Conservation (phyloP, 2,888 invertebrate genomes). For the Keiferia lycopersicella region DNA sequence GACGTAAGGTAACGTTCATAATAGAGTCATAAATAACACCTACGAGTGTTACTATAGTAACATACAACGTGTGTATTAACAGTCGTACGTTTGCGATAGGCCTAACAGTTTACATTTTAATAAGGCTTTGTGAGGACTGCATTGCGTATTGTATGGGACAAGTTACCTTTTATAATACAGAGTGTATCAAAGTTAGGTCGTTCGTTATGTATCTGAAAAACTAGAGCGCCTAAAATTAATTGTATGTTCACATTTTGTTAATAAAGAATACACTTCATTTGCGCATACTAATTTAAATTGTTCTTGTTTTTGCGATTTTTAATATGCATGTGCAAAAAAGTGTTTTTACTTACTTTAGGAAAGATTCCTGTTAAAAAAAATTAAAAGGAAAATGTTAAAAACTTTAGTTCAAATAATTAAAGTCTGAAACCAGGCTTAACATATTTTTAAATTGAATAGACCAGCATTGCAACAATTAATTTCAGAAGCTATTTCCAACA, state of each 20-base stretch:
- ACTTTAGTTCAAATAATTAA: too few species aligned
- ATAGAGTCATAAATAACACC: constrained; percentile 23
- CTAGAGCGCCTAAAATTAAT: too few species aligned
- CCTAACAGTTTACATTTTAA: constrained; percentile 48
- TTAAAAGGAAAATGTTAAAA: too few species aligned
- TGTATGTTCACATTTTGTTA: too few species aligned
- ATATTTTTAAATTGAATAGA: neutral
- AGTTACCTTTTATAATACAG: neutral
- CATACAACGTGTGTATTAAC: neutral
- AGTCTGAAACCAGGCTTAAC: neutral
- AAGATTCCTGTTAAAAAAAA: too few species aligned
- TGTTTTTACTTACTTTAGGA: too few species aligned
- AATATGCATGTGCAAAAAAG: too few species aligned
- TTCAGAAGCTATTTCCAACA: neutral
- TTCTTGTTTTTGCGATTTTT: too few species aligned
- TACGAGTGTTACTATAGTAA: constrained; percentile 11
- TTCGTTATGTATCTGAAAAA: too few species aligned
- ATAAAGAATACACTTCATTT: too few species aligned
- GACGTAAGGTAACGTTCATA: constrained; percentile 7
- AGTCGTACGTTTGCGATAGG: constrained; percentile 33
- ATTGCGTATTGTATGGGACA: constrained; percentile 31
- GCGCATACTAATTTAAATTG: too few species aligned
- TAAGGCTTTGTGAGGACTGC: constrained; percentile 44
- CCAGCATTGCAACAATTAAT: neutral
- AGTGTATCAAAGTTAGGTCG: too few species aligned